Base-by-base conservation (phyloP, 1,140 invertebrate genomes). In the Plutomurus gul region DNA sequence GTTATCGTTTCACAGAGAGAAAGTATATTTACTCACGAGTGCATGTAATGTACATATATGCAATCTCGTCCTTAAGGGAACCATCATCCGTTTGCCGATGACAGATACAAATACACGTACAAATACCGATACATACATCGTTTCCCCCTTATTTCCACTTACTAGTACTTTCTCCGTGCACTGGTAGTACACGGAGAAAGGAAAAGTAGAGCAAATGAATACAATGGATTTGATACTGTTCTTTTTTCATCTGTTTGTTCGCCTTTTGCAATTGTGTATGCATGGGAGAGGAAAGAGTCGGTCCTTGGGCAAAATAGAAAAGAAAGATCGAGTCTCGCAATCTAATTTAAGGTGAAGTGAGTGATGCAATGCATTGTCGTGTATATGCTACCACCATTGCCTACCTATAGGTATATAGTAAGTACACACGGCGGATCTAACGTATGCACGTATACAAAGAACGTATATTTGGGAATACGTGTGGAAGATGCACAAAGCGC, bases 221-320 rank as follows among this genome's bases (percentile, higher is more conserved):
- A 16, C 13, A 65, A 65, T 33, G 56, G 30, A 56, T 65, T 33
- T 1, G 30, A 10, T 33, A 27, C 56, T 65, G 56, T 33, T 65
- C 25, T 65, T 33, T 65, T 65, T 51, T 20, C 30, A 16, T 65
- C 13, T 27, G 30, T 65, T 60, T 33, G 10, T 33, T 65, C 56
- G 30, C 16, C 36, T 65, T 65, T 25, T 56, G 11, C 20, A 22
- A 51, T 51, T 51, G 20, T 22, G 56, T 65, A 65, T 65, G 56
- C 56, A 65, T 33, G 27, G 56, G 27, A 36, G n/a, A n/a, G n/a
- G n/a, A n/a, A 5, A 33, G 27, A 65, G 27, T 27, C 30, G 36
- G 56, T 65, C 56, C 56, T 65, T 65, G 56, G 56, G 56, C 56
- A 65, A 65, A 65, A 27, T 13, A n/a, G 27, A 65, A 65, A 65